Evolutionary conservation across 2,888 invertebrate genomes (phyloP).

Genomic region (Empis stercorea): DNA sequence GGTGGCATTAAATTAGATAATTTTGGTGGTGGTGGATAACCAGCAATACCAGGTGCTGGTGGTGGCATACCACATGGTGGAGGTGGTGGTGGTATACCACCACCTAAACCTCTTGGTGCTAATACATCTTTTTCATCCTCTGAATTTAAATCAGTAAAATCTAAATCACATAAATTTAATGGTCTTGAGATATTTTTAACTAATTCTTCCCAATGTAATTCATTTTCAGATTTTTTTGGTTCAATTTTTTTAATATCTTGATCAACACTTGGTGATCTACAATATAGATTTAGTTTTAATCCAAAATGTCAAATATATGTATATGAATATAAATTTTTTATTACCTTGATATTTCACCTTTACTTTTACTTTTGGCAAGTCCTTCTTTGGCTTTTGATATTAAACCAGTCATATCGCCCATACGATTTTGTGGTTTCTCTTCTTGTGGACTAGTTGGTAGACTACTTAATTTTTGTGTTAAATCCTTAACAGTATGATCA

Average conservation of each 20-base stretch:
- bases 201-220: conserved; percentile 90
- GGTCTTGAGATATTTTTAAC: conserved; percentile 61
- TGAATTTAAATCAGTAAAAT: conserved; percentile 84
- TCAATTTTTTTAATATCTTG: conserved; percentile 57
- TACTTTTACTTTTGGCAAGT: conserved; percentile 73
- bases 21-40: conserved; percentile 37
- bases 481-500: conserved; percentile 77
- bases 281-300: too few species aligned
- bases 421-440: conserved; percentile 47
- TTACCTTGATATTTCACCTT: conserved; percentile 43
- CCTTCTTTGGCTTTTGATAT: conserved; percentile 91
- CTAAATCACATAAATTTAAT: conserved; percentile 81
- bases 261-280: conserved; percentile 57
- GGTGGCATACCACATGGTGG: conserved; percentile 55
- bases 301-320: too few species aligned
- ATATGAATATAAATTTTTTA: conserved; percentile 9
- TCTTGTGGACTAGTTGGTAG: conserved; percentile 44
- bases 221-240: conserved; percentile 80
- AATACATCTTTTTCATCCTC: conserved; percentile 77
- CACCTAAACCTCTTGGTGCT: conserved; percentile 50
- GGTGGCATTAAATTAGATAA: conserved; percentile 24
- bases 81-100: conserved; percentile 64
- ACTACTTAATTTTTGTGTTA: conserved; percentile 71
- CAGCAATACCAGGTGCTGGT: conserved; percentile 37
- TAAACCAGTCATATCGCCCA: conserved; percentile 77